Evolutionary conservation across 1,140 invertebrate species (phyloP), one percentile per base, ranked within the genome.

Genomic region (Orchesella cincta): DNA sequence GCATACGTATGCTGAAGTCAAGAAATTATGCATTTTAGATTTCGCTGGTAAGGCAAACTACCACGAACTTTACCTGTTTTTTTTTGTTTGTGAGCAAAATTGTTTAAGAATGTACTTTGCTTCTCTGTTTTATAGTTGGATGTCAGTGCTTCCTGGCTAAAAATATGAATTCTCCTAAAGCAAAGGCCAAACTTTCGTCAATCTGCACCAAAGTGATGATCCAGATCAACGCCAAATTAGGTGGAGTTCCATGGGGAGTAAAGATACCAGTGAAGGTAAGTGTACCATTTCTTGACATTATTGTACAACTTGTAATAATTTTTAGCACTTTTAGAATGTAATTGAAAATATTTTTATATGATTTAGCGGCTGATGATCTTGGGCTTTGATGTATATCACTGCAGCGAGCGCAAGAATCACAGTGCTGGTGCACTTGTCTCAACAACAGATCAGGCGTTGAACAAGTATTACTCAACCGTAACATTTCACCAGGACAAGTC

Each of bases 11-110:
- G 87, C 89, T 39, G 91, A 91, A 0, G 92, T 97, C 0, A 97
- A 98, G 82, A 94, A 94, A 82, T 91, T 93, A 57, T 92, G 92
- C 76, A 92, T 89, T 73, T 88, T 94, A 0, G 93, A 96, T 23
- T 36, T 64, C 57, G 34, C 51, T 0, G 28, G 81, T 82, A 79
- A 77, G 73, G 14, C n/a, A 67, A 46, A 46, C n/a, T n/a, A n/a
- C n/a, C n/a, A n/a, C n/a, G n/a, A n/a, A n/a, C n/a, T n/a, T n/a
- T 52, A 16, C 12, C 23, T 36, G 3, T 18, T 36, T 12, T 78
- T 73, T 54, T 74, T 78, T 85, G 90, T 23, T 74, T 77, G 78
- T 0, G 87, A 92, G 0, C 90, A 92, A 0, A 90, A 89, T 0
- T 94, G 5, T 46, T 46, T 46, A 46, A 8, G 39, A 46, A 46